Evolutionary conservation across 2,888 invertebrate species (phyloP).

Genomic region (Troglohyphantes excavatus): DNA sequence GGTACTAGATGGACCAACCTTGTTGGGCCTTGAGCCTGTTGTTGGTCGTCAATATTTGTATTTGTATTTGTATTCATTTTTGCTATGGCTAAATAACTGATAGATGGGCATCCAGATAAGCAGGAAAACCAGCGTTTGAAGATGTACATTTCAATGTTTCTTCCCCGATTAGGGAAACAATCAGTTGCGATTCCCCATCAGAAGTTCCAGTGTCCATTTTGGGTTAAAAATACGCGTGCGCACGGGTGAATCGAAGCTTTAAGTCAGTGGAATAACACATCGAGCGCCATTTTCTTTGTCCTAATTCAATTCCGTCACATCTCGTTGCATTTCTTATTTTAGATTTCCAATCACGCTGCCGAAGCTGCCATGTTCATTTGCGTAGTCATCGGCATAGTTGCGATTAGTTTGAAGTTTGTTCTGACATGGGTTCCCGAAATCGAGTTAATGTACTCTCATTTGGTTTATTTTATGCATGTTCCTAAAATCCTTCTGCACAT

Average conservation of each 20-base stretch:
- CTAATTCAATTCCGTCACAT: conserved; percentile 23
- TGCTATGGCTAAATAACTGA: too few relatives aligned
- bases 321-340: conserved; percentile 22
- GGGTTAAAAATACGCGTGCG: background rate
- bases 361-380: background rate
- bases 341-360: background rate
- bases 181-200: background rate
- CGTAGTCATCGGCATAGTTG: background rate
- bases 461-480: background rate
- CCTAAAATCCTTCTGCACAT: too few relatives aligned
- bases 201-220: background rate
- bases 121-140: too few relatives aligned
- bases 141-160: too few relatives aligned
- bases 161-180: background rate
- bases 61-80: too few relatives aligned
- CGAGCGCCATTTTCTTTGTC: background rate
- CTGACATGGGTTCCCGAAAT: background rate
- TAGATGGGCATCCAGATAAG: too few relatives aligned
- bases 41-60: too few relatives aligned
- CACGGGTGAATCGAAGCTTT: background rate
- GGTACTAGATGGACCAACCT: too few relatives aligned
- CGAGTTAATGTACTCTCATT: background rate
- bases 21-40: too few relatives aligned
- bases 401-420: background rate
- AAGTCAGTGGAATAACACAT: background rate